A percentile compares a stretch with the other conserved stretches of the same genome.
Evolutionary conservation across 2,113 vertebrate species (phyloP).

Genomic region (Pitta sordida): DNA sequence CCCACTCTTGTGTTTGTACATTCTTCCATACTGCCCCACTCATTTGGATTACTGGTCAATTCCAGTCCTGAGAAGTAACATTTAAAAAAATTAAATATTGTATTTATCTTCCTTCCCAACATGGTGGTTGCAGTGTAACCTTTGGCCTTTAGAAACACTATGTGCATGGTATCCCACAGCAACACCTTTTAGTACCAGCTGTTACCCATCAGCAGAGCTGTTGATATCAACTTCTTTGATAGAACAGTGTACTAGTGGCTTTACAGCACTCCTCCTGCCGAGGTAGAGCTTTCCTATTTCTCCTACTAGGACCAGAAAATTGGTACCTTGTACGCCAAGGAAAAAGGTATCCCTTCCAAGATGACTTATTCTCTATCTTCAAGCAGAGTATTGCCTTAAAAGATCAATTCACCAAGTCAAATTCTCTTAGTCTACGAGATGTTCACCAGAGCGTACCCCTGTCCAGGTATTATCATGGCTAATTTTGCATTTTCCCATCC

Average conservation of each 20-base stretch:
- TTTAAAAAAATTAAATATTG: background rate
- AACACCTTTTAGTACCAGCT: background rate
- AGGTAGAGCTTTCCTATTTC: background rate
- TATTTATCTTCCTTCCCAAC: background rate
- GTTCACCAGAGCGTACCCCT: background rate
- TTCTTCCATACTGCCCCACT: background rate
- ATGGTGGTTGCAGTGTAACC: background rate
- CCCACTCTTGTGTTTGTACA: rapidly evolving
- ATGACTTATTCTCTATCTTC: background rate
- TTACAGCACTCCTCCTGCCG: rapidly evolving
- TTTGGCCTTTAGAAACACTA: background rate
- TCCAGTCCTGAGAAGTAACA: background rate
- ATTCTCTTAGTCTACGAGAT: background rate
- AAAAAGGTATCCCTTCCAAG: background rate
- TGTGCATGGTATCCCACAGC: rapidly evolving
- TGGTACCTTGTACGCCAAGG: background rate
- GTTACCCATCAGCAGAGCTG: rapidly evolving
- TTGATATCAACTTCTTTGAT: background rate
- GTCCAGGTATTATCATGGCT: background rate
- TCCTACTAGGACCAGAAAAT: background rate
- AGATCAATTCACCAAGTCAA: background rate
- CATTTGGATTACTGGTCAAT: background rate
- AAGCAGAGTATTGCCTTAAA: background rate
- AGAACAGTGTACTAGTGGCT: background rate
- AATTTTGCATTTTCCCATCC: background rate